Evolutionary conservation across 2,888 invertebrate genomes (phyloP), one percentile per base, ranked within the genome.

Genomic region (Seira ritae): DNA sequence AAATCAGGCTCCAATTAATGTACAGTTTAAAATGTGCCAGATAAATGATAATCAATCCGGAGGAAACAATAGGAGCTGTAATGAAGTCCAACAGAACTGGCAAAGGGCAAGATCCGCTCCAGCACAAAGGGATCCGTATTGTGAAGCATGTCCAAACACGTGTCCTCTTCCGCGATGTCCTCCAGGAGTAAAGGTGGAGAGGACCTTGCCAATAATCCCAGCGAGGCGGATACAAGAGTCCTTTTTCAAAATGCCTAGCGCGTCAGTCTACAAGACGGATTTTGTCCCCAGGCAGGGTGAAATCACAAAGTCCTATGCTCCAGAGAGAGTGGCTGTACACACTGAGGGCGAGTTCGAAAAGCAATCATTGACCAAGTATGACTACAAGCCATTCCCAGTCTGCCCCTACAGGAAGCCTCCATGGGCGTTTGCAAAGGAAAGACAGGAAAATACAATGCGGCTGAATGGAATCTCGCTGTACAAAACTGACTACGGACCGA

Each of bases 351-450:
- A 78, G 1, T 78, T 78, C 23, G 42, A 78, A 31, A 50, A 37
- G 10, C 46, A 71, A n/a, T 78, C 78, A 0, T 4, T 78, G 2
- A 55, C 65, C 66, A 65, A 71, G 15, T 4, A 1, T 24, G 78
- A 78, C n/a, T 78, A 71, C 17, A 24, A 24, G 1, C 50, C 71
- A 4, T 19, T 22, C 15, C 71, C 71, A 23, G 78, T 78, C 0
- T 78, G 78, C 22, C 78, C 78, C 10, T 78, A 78, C 31, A 71
- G 71, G 67, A 78, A 78, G 31, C 78, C 78, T 10, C 78, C 78
- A 19, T 78, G 78, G 78, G 22, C 78, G 12, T 78, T 72, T 31
- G 12, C 22, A 19, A 78, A 78, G 15, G 24, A 70, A 2, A 31
- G 78, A 1, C 22, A 78, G 23, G 78, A 78, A 12, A 66, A 15